Conservation (phyloP, 2,888 invertebrate species). For the Lamellibrachia satsuma region DNA sequence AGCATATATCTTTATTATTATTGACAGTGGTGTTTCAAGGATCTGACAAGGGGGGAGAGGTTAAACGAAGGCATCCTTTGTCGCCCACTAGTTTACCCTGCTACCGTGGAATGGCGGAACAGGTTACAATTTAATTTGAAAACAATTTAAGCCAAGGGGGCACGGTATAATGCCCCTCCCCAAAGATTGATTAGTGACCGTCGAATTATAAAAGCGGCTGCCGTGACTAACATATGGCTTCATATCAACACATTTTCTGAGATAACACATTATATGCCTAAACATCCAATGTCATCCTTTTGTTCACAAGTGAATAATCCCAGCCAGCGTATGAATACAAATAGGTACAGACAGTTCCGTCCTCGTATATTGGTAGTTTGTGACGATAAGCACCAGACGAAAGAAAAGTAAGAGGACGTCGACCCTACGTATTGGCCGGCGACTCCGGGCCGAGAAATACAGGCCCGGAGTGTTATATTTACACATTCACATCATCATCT, state of each 20-base stretch:
- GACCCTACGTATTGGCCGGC: neutral
- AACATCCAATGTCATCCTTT: neutral
- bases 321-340: neutral
- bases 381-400: neutral
- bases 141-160: too few species aligned
- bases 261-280: neutral
- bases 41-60: too few species aligned
- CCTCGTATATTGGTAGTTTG: neutral
- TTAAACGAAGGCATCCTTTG: too few species aligned
- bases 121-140: too few species aligned
- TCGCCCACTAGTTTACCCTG: too few species aligned
- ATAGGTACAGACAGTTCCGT: neutral
- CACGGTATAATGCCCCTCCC: too few species aligned
- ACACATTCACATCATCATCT: too few species aligned
- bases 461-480: neutral
- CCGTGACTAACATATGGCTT: neutral
- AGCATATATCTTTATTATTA: too few species aligned
- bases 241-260: neutral
- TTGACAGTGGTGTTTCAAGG: too few species aligned
- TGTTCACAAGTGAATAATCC: neutral
- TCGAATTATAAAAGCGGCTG: neutral
- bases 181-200: neutral
- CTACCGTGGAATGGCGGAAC: too few species aligned
- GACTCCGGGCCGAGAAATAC: neutral
- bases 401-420: neutral